Evolutionary conservation across 2,888 invertebrate genomes (phyloP).

Genomic region (Proisotoma minuta): DNA sequence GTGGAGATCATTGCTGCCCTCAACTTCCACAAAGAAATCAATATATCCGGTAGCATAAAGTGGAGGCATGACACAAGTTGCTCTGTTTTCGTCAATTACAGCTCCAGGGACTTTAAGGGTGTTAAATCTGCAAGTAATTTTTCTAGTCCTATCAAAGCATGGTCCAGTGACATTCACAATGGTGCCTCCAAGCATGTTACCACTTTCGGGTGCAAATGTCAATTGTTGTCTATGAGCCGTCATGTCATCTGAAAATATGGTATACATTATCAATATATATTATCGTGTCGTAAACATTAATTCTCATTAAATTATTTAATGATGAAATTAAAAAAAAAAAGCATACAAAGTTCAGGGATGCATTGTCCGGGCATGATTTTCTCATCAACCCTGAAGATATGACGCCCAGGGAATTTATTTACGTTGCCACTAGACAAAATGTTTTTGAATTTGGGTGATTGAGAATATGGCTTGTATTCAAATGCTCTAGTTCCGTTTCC

Average conservation of each 20-base stretch:
- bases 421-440: slow-evolving; percentile 79
- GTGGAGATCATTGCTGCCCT: slow-evolving; percentile 69
- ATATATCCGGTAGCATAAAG: slow-evolving; percentile 84
- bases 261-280: too few relatives aligned
- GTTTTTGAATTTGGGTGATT: slow-evolving; percentile 76
- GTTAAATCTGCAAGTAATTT: slow-evolving; percentile 75
- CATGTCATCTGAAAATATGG: slow-evolving; percentile 36
- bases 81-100: slow-evolving; percentile 73
- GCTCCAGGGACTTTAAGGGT: slow-evolving; percentile 72
- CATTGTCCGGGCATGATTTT: slow-evolving; percentile 89
- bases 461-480: slow-evolving; percentile 86
- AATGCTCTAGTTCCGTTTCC: slow-evolving; percentile 87
- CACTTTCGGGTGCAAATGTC: slow-evolving; percentile 89
- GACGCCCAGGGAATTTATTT: slow-evolving; percentile 81
- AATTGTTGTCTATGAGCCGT: slow-evolving; percentile 58
- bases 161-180: slow-evolving; percentile 95
- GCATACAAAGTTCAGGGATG: slow-evolving; percentile 52
- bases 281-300: not conserved
- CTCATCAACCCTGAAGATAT: slow-evolving; percentile 92
- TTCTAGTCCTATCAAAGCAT: slow-evolving; percentile 72
- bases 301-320: not conserved
- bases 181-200: slow-evolving; percentile 95
- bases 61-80: slow-evolving; percentile 82
- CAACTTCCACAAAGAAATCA: slow-evolving; percentile 76
- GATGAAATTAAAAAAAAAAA: too few relatives aligned